phyloP scores from a whole-genome alignment of 2,113 vertebrate species.

The Willisornis vidua region DNA sequence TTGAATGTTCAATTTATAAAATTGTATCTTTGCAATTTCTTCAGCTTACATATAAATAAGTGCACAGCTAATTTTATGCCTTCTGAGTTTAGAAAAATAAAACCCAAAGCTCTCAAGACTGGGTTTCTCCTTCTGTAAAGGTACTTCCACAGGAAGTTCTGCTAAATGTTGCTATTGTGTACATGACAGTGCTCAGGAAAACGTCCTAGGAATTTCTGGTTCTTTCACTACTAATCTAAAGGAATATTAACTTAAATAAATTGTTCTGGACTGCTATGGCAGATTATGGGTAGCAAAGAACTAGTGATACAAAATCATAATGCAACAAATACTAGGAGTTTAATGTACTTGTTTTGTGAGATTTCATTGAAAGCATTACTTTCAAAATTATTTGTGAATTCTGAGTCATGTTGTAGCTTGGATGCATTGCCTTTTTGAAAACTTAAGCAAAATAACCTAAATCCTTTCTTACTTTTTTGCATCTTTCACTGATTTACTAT shows the following conservation, averaged over 20 bases:
- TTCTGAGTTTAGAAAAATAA: background rate
- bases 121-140: background rate
- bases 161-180: background rate
- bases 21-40: background rate
- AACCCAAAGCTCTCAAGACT: background rate
- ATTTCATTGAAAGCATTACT: background rate
- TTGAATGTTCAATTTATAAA: background rate
- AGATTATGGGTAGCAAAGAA: background rate
- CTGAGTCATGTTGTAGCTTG: background rate
- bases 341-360: background rate
- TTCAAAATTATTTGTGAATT: background rate
- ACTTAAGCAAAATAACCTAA: background rate
- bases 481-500: background rate
- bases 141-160: background rate
- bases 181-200: background rate
- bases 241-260: background rate
- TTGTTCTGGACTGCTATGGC: background rate
- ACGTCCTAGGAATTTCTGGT: background rate
- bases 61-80: background rate
- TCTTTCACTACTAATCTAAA: background rate
- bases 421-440: background rate
- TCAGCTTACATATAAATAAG: background rate
- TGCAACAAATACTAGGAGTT: background rate
- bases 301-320: background rate
- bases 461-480: background rate